A percentile compares a stretch with the other conserved stretches of the same genome.
phyloP scores from a whole-genome alignment of 2,888 invertebrate species.

The Oligia strigilis region DNA sequence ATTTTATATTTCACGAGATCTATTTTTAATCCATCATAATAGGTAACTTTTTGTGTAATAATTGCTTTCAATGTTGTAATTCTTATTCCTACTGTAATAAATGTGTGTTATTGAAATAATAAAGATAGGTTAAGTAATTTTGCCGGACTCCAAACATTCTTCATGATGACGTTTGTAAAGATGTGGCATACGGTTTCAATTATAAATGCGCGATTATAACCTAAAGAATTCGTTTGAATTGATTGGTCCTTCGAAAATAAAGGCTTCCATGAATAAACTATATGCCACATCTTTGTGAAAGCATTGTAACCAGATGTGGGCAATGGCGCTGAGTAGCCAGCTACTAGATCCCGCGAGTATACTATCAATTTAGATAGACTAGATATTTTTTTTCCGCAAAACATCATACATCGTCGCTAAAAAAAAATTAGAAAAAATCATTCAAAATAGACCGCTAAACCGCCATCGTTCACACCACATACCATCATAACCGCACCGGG shows the following conservation, averaged over 20 bases:
- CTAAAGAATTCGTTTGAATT: not conserved
- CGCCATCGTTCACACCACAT: conserved; percentile 66
- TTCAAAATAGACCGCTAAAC: conserved; percentile 14
- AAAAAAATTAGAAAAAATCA: not conserved
- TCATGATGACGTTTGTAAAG: conserved; percentile 45
- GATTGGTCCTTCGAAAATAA: not conserved
- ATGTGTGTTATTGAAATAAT: not conserved
- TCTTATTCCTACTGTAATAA: not conserved
- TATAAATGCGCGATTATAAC: not conserved
- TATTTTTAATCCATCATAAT: no score
- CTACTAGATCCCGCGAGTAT: not conserved
- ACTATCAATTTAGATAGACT: not conserved
- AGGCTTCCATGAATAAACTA: not conserved
- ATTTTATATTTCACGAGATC: not conserved
- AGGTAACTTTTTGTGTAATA: not conserved
- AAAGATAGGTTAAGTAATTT: conserved; percentile 28
- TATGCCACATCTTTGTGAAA: conserved; percentile 46
- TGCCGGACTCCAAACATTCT: conserved; percentile 36
- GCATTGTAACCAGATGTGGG: conserved; percentile 51
- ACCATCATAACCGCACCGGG: conserved; percentile 80
- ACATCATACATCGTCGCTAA: conserved; percentile 41
- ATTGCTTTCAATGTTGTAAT: not conserved
- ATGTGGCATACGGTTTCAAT: conserved; percentile 29
- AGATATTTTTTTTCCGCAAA: not conserved
- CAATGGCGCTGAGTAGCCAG: conserved; percentile 50